Conservation (phyloP, 2,888 invertebrate genomes). For the Diarsia rubi region DNA sequence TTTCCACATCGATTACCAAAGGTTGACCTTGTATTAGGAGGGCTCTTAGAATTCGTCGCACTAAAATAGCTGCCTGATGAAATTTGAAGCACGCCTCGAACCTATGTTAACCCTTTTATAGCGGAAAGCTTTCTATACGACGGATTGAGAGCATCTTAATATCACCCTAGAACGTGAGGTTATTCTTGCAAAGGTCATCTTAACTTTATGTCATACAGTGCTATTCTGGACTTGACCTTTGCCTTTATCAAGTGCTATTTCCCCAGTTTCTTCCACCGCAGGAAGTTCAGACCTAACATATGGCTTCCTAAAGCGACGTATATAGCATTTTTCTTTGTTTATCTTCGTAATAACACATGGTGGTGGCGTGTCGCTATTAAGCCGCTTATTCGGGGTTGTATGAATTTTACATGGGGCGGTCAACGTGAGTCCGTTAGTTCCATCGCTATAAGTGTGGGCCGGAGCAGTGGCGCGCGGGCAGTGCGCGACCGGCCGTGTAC, state of each 20-base stretch:
- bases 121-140: constrained; percentile 20
- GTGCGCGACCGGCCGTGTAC: constrained; percentile 87
- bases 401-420: constrained; percentile 85
- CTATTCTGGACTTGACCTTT: constrained; percentile 73
- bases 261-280: constrained; percentile 41
- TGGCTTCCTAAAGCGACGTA: constrained; percentile 66
- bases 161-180: constrained; percentile 40
- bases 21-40: constrained; percentile 30
- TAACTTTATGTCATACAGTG: constrained; percentile 44
- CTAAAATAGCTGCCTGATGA: constrained; percentile 37
- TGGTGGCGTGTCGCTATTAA: constrained; percentile 75
- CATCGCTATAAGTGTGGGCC: constrained; percentile 84
- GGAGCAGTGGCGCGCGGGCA: constrained; percentile 82
- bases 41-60: constrained; percentile 24
- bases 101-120: constrained; percentile 28
- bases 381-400: constrained; percentile 80
- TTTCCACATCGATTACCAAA: constrained; percentile 22
- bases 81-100: constrained; percentile 51
- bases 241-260: constrained; percentile 58
- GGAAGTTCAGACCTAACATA: constrained; percentile 59
- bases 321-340: constrained; percentile 70
- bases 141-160: constrained; percentile 44
- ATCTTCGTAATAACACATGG: constrained; percentile 78
- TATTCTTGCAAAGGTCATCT: constrained; percentile 65
- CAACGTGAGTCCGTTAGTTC: constrained; percentile 78